Evolutionary conservation across 2,797 vertebrate genomes (phyloP), one percentile per base, ranked within the genome.

Genomic region (Liparis tanakae): DNA sequence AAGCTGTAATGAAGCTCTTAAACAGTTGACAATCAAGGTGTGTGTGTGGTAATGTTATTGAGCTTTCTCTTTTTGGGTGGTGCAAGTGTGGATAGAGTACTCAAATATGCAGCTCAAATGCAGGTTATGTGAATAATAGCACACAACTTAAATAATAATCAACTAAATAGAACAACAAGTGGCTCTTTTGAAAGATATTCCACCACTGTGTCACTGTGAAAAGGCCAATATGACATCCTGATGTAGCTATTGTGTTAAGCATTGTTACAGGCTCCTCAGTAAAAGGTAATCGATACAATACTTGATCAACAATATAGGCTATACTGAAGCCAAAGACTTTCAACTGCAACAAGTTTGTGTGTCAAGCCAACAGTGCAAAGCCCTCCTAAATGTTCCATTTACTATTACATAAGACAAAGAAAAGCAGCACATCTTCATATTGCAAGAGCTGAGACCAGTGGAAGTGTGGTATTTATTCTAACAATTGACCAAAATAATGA

Each of bases 1-100:
- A 77, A 81, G 77, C 75, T 83, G 76, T 88, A 87, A 87, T 91
- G 88, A 87, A 81, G 74, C 74, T 72, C 80, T 83, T 85, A 87
- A 73, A 81, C 50, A 79, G 74, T 76, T 85, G 80, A 81, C 84
- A 80, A 85, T 76, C 79, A 67, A 74, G 67, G 67, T 59, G n/a
- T 8, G 79, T 87, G 87, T 81, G 90, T 88, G 90, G 85, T 72
- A 62, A 51, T 39, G 22, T 8, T 60, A 20, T 0, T 51, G 18
- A 70, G 13, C 9, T 68, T 53, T 69, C 10, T 74, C 44, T 70
- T 22, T 3, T 5, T 50, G 43, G 36, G 67, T 57, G 34, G 7
- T 7, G 20, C 14, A 10, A 5, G 36, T 46, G 8, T 30, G 54
- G 51, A 60, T 57, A 30, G 22, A n/a, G 15, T 18, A 44, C n/a